Base-by-base conservation (phyloP, 2,113 vertebrate genomes). In the Rallus limicola region DNA sequence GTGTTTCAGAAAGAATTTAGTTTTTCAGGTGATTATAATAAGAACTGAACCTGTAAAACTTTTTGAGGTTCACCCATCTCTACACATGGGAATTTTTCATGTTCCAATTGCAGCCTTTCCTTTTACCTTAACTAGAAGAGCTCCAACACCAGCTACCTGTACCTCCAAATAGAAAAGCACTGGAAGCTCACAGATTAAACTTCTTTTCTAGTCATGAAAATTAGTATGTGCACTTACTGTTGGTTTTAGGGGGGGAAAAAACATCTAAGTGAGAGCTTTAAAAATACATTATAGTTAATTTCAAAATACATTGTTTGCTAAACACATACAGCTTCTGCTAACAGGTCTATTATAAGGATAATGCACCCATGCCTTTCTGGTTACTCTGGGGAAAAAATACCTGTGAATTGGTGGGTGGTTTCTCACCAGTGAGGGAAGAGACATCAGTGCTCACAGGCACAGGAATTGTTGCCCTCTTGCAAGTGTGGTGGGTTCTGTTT, bases 281-380 rank as follows among this genome's bases (percentile, higher is more conserved):
- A 95, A 75, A 96, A 95, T 36, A 96, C 68, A 62, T 86, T 85
- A 72, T 60, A 14, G 89, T 96, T 96, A 52, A 97, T 97, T 98
- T 98, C 82, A 97, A 97, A 98, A 96, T 93, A 92, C 79, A 82
- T 80, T 93, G 88, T 96, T 97, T 96, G 95, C 91, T 97, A 95
- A 97, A 97, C 89, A 95, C 85, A 96, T 82, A 65, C 95, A 91
- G 76, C 87, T 97, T 96, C 95, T 97, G 95, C 89, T 92, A 97
- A 80, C 65, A 59, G 55, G 78, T 94, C 92, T 97, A 71, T 97
- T 88, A 91, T 86, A 91, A 96, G 77, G 92, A 93, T 93, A 91
- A 71, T 95, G 79, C 78, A 95, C 78, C 94, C 69, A 91, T 82
- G 85, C 70, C 62, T 95, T 92, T 91, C 91, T 95, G 84, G 59